Conservation (phyloP, 2,113 vertebrate genomes). For the Apistogramma diplotaenia region DNA sequence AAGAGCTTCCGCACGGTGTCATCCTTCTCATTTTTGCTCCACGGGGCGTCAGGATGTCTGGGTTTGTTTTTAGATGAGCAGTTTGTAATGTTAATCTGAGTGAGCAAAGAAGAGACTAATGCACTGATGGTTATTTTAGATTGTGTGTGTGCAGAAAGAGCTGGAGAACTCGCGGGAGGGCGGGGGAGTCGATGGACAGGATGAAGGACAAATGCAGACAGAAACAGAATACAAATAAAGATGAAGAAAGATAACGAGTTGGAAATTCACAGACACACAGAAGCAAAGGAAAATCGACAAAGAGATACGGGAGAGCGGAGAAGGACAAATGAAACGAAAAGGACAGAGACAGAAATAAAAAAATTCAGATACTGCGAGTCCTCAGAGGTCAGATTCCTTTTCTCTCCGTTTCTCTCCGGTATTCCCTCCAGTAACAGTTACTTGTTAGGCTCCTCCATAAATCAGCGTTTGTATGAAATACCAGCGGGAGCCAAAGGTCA, state of each 20-base stretch:
- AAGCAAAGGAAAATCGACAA: constrained; percentile 16
- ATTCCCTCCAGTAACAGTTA: constrained; percentile 63
- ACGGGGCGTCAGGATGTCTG: constrained; percentile 30
- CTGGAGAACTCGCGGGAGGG: neutral
- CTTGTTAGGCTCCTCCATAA: constrained; percentile 68
- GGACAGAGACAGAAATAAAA: constrained; percentile 27
- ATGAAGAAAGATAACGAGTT: constrained; percentile 9
- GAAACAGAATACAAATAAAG: constrained; percentile 24
- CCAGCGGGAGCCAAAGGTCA: constrained; percentile 75
- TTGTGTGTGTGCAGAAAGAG: neutral
- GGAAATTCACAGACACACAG: constrained; percentile 17
- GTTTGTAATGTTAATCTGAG: constrained; percentile 1
- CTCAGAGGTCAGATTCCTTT: constrained; percentile 20
- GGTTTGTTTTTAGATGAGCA: constrained; percentile 6
- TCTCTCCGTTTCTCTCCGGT: constrained; percentile 31
- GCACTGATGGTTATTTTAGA: neutral
- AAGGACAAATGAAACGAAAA: constrained; percentile 34
- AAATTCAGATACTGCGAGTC: constrained; percentile 28
- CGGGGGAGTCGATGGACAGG: neutral
- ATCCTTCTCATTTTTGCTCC: constrained; percentile 36
- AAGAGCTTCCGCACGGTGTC: constrained; percentile 17
- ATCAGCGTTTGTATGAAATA: constrained; percentile 75
- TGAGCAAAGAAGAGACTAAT: neutral
- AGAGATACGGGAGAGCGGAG: constrained; percentile 4
- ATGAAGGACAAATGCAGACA: constrained; percentile 28